phyloP scores from a whole-genome alignment of 1,140 invertebrate genomes.

The Zaprionus lachaisei region DNA sequence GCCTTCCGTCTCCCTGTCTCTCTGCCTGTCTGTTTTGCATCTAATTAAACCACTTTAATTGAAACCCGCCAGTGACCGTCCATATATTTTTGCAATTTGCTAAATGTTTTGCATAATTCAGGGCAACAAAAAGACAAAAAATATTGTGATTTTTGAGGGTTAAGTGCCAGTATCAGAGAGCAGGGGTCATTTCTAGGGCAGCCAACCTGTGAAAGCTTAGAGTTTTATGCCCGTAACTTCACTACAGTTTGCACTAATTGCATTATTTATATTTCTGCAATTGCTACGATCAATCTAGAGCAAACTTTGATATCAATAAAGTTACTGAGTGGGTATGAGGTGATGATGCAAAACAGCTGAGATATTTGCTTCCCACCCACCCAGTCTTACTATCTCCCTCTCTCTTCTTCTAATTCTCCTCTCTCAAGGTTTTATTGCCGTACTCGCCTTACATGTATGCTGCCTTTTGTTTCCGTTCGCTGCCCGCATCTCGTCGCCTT shows the following conservation, averaged over 20 bases:
- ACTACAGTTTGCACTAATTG: neutral
- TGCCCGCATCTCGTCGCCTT: neutral
- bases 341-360: neutral
- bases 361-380: neutral
- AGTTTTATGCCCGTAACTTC: neutral
- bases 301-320: neutral
- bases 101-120: conserved; percentile 39
- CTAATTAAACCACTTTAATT: conserved; percentile 48
- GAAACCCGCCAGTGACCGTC: conserved; percentile 36
- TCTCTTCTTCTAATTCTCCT: neutral
- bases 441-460: neutral
- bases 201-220: neutral
- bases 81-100: conserved; percentile 39
- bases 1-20: neutral
- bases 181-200: neutral
- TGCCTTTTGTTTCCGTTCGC: neutral
- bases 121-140: neutral
- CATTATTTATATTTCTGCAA: neutral
- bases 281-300: no score
- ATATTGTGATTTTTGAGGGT: neutral
- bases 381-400: neutral
- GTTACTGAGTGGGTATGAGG: neutral
- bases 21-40: conserved; percentile 22
- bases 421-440: neutral
- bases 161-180: neutral